Conservation (phyloP, 2,888 invertebrate species). For the Torymus texanus region DNA sequence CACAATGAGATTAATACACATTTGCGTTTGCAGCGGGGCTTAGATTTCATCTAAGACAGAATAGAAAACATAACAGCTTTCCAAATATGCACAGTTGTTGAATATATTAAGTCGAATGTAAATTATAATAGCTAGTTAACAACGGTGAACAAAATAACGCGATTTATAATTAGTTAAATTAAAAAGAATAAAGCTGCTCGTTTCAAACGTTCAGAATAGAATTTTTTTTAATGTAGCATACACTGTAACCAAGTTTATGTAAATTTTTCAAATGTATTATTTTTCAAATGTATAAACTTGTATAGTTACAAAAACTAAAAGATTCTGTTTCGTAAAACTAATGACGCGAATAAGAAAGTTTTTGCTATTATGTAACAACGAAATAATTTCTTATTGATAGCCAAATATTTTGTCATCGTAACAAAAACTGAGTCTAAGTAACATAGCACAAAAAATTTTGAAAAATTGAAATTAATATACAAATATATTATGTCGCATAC, state of each 20-base stretch:
- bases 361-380: no score
- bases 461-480: no score
- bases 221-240: neutral
- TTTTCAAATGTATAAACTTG: no score
- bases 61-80: constrained; percentile 39
- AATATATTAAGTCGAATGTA: constrained; percentile 19
- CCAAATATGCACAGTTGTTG: constrained; percentile 6
- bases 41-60: constrained; percentile 44
- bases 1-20: constrained; percentile 17
- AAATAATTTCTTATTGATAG: no score
- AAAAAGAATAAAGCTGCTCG: constrained; percentile 7
- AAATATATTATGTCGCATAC: neutral
- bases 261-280: neutral
- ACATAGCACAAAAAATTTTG: no score
- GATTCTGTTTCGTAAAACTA: no score
- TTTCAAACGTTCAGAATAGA: neutral
- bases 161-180: constrained; percentile 29
- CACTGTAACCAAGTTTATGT: constrained; percentile 23
- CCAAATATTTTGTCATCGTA: no score
- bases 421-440: no score
- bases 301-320: no score
- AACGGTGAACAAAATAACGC: constrained; percentile 21
- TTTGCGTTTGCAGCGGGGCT: constrained; percentile 19
- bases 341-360: no score
- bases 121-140: constrained; percentile 20